Evolutionary conservation across 2,888 invertebrate genomes (phyloP), one percentile per base, ranked within the genome.

Genomic region (Dryomyza anilis): DNA sequence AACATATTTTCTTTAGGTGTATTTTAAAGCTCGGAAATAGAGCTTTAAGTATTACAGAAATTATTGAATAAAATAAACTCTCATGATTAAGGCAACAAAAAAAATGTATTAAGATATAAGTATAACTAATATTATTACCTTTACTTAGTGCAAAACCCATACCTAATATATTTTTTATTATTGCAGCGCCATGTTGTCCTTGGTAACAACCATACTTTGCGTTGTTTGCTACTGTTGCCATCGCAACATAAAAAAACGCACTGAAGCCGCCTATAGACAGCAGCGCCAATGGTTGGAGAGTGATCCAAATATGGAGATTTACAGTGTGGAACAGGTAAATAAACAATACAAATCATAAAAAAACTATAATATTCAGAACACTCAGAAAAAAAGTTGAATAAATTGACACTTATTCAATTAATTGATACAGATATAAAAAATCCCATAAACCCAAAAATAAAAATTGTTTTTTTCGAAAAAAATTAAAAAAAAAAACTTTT

Each of bases 171-270:
- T n/a, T n/a, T 64, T 57, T 63, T 23, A 12, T 50, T 46, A 74
- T 84, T 85, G 62, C 85, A 93, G 93, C 78, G 91, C 89, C 48
- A 92, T 92, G 86, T 83, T 93, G 73, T 91, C 92, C 78, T 90
- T 91, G 29, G 89, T 92, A 72, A 86, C 92, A 75, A 87, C 91
- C 73, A 89, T 91, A 55, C 87, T 92, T 65, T 90, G 92, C 76
- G 87, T 92, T 39, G 88, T 92, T 66, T 93, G 92, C 81, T 92
- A 89, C 81, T 89, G 89, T 81, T 89, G 89, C 78, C 83, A 83
- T 76, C 81, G 83, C 64, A 83, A 79, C 73, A 82, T 83, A 53
- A 83, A 81, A 68, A 83, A 82, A 70, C 79, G 82, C 16, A 81
- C 83, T 25, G 81, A 81, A 70, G 79, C 82, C 58, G 80, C 82